Conservation (phyloP, 2,888 invertebrate species). For the Lasioglossum villosulum region DNA sequence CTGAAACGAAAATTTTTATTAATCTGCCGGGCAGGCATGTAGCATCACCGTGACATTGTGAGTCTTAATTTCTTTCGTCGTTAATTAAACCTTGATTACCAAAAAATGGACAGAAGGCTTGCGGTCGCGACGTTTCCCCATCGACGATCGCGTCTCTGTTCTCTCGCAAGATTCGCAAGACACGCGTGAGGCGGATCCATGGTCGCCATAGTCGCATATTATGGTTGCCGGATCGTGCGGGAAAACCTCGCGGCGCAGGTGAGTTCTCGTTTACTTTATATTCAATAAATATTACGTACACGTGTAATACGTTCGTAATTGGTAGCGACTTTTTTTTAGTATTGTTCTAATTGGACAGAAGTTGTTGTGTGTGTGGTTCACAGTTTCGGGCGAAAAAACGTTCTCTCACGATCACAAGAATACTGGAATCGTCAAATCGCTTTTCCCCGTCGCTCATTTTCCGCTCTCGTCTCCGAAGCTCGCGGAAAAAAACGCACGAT, state of each 20-base stretch:
- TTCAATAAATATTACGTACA: constrained; percentile 82
- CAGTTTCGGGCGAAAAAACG: constrained; percentile 64
- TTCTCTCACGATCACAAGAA: constrained; percentile 42
- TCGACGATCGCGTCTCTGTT: background rate
- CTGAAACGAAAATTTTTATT: constrained; percentile 72
- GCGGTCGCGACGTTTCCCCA: constrained; percentile 68
- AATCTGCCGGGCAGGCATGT: constrained; percentile 73
- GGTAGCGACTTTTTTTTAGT: constrained; percentile 75
- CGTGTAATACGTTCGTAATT: constrained; percentile 76
- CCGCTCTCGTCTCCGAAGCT: background rate
- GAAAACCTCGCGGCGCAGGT: constrained; percentile 74
- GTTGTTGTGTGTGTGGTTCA: constrained; percentile 66
- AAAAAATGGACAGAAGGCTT: constrained; percentile 79
- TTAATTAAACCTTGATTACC: constrained; percentile 72
- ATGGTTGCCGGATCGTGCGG: constrained; percentile 22
- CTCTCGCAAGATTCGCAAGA: background rate
- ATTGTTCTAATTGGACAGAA: constrained; percentile 84
- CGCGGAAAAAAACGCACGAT: background rate
- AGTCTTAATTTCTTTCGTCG: constrained; percentile 69
- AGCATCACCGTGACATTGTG: constrained; percentile 69
- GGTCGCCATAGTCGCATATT: background rate
- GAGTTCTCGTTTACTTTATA: constrained; percentile 73
- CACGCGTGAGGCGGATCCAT: background rate
- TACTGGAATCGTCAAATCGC: constrained; percentile 14
- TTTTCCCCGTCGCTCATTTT: constrained; percentile 4